Conservation (phyloP, 2,888 invertebrate species). For the Neria commutata region DNA sequence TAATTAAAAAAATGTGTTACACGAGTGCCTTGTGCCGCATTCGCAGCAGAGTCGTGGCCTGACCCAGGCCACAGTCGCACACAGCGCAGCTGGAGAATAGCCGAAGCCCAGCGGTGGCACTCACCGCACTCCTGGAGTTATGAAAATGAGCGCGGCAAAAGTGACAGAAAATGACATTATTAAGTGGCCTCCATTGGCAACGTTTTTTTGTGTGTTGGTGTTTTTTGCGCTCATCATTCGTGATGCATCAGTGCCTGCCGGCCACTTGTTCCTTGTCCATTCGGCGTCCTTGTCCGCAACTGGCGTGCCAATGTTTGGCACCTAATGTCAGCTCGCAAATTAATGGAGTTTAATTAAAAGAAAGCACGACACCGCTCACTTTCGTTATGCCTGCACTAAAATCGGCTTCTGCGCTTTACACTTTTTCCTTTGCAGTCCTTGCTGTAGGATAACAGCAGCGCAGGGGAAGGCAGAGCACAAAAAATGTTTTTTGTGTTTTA, state of each 20-base stretch:
- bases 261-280: too few species aligned
- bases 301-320: constrained; percentile 31
- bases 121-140: background rate
- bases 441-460: background rate
- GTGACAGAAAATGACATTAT: constrained; percentile 16
- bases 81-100: background rate
- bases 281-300: background rate
- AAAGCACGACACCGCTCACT: background rate
- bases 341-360: constrained; percentile 27
- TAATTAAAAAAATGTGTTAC: constrained; percentile 42
- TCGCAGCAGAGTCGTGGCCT: constrained; percentile 13
- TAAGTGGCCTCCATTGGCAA: background rate
- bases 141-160: constrained; percentile 4
- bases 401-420: background rate
- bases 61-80: constrained; percentile 5
- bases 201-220: background rate
- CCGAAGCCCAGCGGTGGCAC: background rate
- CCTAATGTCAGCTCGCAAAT: constrained; percentile 32
- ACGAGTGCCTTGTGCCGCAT: constrained; percentile 35
- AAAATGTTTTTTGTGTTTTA: constrained; percentile 40
- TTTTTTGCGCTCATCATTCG: background rate
- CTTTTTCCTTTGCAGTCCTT: background rate
- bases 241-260: too few species aligned
- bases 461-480: constrained; percentile 13
- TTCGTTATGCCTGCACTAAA: background rate